These are phyloP conservation scores for Anser brachyrhynchus DNA, from an alignment of 2,113 vertebrate species.

Conservation along the genomic window DNA sequence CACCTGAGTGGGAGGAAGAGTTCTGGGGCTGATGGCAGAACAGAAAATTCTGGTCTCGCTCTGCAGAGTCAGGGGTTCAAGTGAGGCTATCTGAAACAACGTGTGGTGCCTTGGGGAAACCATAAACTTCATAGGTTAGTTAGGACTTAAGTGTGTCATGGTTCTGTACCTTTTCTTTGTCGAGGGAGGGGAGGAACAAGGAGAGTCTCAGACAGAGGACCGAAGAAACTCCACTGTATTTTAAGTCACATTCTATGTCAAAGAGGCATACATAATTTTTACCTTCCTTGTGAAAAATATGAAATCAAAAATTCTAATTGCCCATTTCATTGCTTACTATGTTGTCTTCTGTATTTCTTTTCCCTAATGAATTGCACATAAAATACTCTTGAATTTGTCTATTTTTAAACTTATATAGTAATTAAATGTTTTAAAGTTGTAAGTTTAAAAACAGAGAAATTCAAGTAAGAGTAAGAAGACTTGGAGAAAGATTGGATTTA, in stretches of 20 bases:
- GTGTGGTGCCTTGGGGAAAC: not conserved
- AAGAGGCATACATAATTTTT: not conserved
- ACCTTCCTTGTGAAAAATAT: not conserved
- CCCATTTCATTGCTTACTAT: not conserved
- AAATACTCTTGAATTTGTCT: not conserved
- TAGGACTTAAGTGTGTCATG: rapidly evolving
- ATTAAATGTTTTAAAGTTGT: too few relatives aligned
- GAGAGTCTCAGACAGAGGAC: not conserved
- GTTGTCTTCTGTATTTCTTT: not conserved
- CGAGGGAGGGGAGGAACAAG: not conserved
- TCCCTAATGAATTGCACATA: not conserved
- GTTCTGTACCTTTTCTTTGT: not conserved
- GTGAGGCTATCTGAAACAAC: not conserved
- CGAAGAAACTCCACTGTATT: not conserved
- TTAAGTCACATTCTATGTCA: not conserved
- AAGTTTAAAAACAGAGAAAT: not conserved
- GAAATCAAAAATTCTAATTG: not conserved
- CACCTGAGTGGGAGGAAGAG: not conserved
- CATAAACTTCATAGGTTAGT: not conserved
- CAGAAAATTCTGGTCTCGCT: not conserved
- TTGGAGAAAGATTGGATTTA: not conserved
- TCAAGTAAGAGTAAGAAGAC: not conserved
- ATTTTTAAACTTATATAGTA: not conserved
- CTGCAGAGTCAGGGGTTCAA: not conserved
- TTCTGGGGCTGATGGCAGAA: not conserved